Percentiles rank a stretch among this genome's conserved stretches.
These are phyloP conservation scores for Chloebia gouldiae DNA, from an alignment of 2,113 vertebrate species.

Conservation along the genomic window DNA sequence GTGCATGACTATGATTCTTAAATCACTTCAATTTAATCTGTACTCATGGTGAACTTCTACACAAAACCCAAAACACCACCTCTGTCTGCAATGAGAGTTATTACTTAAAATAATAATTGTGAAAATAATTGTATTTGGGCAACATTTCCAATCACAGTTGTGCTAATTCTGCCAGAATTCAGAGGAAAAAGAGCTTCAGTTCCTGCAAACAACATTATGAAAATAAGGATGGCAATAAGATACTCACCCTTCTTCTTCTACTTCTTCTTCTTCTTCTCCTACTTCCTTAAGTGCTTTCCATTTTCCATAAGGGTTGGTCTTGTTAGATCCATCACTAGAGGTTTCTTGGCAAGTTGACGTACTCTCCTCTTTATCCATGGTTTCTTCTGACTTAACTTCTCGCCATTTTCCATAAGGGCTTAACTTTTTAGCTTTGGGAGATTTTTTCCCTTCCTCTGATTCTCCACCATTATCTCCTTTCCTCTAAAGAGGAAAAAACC, in stretches of 20 bases:
- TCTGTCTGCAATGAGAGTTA: background rate
- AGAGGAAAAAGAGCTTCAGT: background rate
- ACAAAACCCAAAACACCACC: background rate
- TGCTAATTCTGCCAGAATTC: background rate
- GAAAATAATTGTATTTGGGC: background rate
- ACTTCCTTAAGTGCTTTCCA: constrained; percentile 81
- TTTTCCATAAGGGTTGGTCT: constrained; percentile 80
- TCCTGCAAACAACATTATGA: background rate
- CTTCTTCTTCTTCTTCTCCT: background rate
- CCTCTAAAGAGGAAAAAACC: constrained; percentile 67
- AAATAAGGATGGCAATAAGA: background rate
- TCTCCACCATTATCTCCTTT: constrained; percentile 58
- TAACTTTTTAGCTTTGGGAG: constrained; percentile 62
- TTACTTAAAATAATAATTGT: background rate
- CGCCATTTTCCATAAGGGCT: constrained; percentile 90
- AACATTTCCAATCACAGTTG: background rate
- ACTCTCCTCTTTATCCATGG: constrained; percentile 15
- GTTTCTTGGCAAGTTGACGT: constrained; percentile 39
- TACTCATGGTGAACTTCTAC: background rate
- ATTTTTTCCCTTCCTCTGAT: constrained; percentile 60
- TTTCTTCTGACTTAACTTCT: constrained; percentile 72
- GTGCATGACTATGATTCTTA: background rate
- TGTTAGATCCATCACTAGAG: constrained; percentile 49
- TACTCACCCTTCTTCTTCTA: constrained; percentile 84
- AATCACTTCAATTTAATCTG: background rate